Evolutionary conservation across 2,113 vertebrate species (phyloP).

Genomic region (Micronisus gabar): DNA sequence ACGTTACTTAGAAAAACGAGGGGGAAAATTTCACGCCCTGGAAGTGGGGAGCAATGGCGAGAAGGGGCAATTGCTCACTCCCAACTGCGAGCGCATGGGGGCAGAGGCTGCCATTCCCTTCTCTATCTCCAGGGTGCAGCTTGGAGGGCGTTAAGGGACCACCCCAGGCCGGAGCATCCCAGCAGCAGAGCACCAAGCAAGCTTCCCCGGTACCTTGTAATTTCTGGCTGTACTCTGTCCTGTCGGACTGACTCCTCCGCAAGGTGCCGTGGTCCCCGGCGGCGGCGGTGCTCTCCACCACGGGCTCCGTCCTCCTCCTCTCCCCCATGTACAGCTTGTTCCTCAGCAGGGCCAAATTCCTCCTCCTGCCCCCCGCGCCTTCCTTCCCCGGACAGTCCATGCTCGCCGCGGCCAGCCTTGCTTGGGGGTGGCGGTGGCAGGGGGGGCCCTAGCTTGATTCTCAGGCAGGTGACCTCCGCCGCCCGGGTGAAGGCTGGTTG

Average conservation of each 20-base stretch:
- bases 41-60: not conserved
- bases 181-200: not conserved
- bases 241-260: conserved; percentile 94
- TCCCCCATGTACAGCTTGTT: conserved; percentile 82
- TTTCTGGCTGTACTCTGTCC: conserved; percentile 93
- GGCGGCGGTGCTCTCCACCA: conserved; percentile 66
- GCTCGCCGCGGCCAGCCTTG: conserved; percentile 69
- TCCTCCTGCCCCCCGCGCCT: conserved; percentile 73
- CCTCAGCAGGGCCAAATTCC: conserved; percentile 83
- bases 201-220: conserved; percentile 84
- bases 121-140: not conserved
- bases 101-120: not conserved
- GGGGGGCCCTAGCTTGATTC: rapidly evolving
- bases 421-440: not conserved
- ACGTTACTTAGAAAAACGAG: not conserved
- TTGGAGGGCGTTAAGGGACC: not conserved
- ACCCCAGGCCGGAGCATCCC: not conserved
- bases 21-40: not conserved
- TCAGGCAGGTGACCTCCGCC: not conserved
- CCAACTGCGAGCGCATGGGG: rapidly evolving
- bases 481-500: not conserved
- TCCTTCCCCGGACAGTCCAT: conserved; percentile 75
- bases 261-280: conserved; percentile 79
- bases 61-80: not conserved
- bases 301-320: conserved; percentile 90